phyloP scores from a whole-genome alignment of 2,113 vertebrate genomes.

The Apodemus speciosus region DNA sequence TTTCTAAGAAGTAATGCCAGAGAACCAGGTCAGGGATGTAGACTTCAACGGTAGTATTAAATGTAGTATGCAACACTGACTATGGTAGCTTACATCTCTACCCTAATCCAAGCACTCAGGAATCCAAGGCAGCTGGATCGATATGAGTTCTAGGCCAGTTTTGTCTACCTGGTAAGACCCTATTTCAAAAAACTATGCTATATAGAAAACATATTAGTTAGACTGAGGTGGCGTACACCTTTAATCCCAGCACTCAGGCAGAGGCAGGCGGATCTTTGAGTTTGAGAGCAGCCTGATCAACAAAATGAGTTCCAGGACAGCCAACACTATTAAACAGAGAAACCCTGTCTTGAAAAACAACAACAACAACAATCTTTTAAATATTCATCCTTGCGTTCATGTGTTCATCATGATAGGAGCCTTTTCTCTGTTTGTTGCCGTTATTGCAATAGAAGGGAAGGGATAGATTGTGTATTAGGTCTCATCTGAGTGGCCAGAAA shows the following conservation, averaged over 20 bases:
- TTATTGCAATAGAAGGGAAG: conserved; percentile 3
- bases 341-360: neutral
- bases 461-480: neutral
- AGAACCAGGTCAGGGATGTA: too few relatives aligned
- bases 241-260: neutral
- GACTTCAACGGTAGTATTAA: neutral
- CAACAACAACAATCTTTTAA: neutral
- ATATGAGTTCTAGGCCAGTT: neutral
- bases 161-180: neutral
- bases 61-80: neutral
- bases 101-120: neutral
- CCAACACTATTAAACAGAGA: neutral
- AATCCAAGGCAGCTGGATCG: neutral
- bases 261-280: neutral
- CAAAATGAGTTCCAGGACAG: neutral
- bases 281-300: neutral
- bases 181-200: neutral
- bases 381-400: neutral
- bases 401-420: neutral
- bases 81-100: neutral
- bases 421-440: neutral
- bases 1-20: too few relatives aligned
- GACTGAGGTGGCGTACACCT: neutral
- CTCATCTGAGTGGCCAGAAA: neutral
- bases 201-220: neutral